These are phyloP conservation scores for Hoplias malabaricus DNA, from an alignment of 2,113 vertebrate genomes.

Conservation along the genomic window DNA sequence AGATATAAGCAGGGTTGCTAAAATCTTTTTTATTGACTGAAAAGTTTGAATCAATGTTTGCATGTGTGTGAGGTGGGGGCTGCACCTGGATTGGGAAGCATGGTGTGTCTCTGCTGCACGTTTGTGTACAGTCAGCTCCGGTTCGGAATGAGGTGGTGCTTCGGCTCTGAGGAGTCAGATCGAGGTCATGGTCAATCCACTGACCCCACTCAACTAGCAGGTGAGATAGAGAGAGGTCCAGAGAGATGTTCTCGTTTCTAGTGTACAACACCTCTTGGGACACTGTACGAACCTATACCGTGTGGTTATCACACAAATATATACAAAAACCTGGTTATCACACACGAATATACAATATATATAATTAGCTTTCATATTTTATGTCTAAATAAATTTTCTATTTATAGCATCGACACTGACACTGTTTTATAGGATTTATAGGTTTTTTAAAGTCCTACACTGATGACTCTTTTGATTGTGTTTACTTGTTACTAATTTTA, in stretches of 20 bases:
- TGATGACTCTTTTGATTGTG: no score
- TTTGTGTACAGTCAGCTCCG: conserved; percentile 70
- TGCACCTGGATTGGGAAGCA: conserved; percentile 79
- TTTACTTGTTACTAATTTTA: no score
- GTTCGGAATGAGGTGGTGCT: conserved; percentile 72
- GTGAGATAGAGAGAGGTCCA: conserved; percentile 73
- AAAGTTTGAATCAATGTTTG: background rate
- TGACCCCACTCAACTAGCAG: conserved; percentile 80
- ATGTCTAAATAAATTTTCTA: no score
- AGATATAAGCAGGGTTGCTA: no score
- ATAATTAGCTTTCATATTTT: background rate
- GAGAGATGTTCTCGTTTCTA: conserved; percentile 74
- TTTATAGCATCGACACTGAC: no score
- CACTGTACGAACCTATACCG: conserved; percentile 70
- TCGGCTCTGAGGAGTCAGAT: conserved; percentile 75
- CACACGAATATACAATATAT: no score
- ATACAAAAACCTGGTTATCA: no score
- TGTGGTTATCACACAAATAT: no score
- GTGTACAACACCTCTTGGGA: conserved; percentile 77
- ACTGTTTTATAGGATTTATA: no score
- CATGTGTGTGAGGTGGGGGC: background rate
- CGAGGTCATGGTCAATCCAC: conserved; percentile 79
- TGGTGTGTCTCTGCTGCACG: conserved; percentile 71
- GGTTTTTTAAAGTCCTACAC: no score
- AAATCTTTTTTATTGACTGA: no score